phyloP scores from a whole-genome alignment of 2,797 vertebrate genomes.

The Rhinatrema bivittatum region DNA sequence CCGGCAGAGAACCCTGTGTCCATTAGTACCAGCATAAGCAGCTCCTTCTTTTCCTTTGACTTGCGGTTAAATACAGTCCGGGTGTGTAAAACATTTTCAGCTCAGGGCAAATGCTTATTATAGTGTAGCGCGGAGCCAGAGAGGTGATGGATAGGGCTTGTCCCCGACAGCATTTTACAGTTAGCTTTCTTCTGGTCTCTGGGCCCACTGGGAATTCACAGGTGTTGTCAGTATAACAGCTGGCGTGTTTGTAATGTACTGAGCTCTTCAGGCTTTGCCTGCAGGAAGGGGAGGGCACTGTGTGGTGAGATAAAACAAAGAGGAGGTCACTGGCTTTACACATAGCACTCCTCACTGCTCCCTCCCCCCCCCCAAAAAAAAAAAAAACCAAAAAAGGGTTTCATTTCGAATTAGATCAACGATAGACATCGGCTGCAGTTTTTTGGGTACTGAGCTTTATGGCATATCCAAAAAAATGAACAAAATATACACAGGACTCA shows the following conservation, averaged over 20 bases:
- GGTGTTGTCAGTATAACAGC: slow-evolving; percentile 41
- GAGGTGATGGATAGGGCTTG: slow-evolving; percentile 22
- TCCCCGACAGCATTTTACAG: slow-evolving; percentile 21
- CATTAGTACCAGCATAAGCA: no score
- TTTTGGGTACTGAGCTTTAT: no score
- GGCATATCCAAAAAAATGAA: no score
- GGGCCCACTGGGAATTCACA: slow-evolving; percentile 37
- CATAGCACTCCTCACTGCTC: slow-evolving; percentile 5
- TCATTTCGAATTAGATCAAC: slow-evolving; percentile 6
- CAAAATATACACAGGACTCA: no score
- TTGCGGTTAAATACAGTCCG: no score
- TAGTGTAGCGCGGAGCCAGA: slow-evolving; percentile 1
- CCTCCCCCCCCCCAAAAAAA: no score
- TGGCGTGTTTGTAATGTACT: slow-evolving; percentile 29
- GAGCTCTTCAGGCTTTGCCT: slow-evolving; percentile 26
- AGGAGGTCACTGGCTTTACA: slow-evolving; percentile 31
- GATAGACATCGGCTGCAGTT: no score
- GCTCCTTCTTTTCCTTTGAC: no score
- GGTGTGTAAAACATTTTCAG: no score
- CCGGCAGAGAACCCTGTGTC: no score
- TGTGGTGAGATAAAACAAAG: slow-evolving; percentile 6
- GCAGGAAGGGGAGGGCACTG: slow-evolving; percentile 26
- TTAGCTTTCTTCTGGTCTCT: slow-evolving; percentile 37
- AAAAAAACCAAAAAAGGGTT: slow-evolving; percentile 10
- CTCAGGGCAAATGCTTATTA: slow-evolving; percentile 13